Evolutionary conservation across 2,797 vertebrate genomes (phyloP).

Genomic region (Odontamblyopus lacepedii): DNA sequence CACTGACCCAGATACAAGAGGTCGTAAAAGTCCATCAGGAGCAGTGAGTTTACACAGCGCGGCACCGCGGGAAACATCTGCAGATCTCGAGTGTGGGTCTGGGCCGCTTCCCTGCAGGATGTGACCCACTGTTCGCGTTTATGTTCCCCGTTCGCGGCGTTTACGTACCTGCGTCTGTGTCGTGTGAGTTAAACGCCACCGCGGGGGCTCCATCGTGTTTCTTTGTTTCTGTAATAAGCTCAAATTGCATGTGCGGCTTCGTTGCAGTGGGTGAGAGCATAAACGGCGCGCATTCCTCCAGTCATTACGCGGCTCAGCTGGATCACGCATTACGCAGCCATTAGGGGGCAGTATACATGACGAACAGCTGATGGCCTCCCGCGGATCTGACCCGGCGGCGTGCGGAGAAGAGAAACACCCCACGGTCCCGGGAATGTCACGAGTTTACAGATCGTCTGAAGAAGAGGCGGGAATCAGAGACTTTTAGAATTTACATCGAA

Average conservation of each 20-base stretch:
- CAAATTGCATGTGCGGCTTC: background rate
- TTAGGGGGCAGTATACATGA: constrained; percentile 10
- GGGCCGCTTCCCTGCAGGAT: too few species aligned
- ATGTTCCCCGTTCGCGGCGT: background rate
- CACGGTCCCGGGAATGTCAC: background rate
- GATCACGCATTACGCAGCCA: constrained; percentile 18
- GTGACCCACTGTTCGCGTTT: too few species aligned
- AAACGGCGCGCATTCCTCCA: background rate
- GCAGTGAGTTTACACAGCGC: too few species aligned
- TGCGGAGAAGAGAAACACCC: constrained; percentile 6
- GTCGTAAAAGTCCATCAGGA: too few species aligned
- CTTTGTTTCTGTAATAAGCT: background rate
- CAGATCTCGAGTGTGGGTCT: too few species aligned
- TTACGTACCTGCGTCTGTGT: constrained; percentile 4
- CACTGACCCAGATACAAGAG: too few species aligned
- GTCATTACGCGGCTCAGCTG: constrained; percentile 16
- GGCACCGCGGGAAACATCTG: too few species aligned
- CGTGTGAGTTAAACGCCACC: background rate
- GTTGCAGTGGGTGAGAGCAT: background rate
- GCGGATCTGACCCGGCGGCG: constrained; percentile 13
- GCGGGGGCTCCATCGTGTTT: background rate
- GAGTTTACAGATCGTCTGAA: background rate
- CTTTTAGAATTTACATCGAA: too few species aligned
- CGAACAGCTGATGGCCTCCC: constrained; percentile 25
- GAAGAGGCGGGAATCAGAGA: background rate